phyloP scores from a whole-genome alignment of 1,140 invertebrate genomes.

The Procambarus virginalis region DNA sequence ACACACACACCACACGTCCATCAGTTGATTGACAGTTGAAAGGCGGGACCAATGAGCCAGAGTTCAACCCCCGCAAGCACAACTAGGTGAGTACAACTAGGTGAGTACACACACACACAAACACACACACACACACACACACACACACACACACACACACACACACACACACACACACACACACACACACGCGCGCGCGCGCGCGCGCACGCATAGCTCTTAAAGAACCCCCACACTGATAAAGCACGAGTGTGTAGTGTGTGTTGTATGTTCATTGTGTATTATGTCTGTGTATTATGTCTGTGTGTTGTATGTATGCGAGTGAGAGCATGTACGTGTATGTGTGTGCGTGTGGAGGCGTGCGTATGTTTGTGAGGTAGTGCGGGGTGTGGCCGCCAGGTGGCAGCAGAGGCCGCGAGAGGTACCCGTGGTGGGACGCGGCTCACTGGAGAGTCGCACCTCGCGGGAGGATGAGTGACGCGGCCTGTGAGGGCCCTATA shows the following conservation, averaged over 20 bases:
- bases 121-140: conserved; percentile 6
- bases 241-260: too few species aligned
- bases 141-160: background rate
- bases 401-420: conserved; percentile 17
- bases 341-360: background rate
- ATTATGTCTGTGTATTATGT: too few species aligned
- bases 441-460: conserved; percentile 37
- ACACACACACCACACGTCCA: conserved; percentile 6
- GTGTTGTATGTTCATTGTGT: too few species aligned
- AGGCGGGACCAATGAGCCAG: too few species aligned
- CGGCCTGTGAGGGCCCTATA: background rate
- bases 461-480: conserved; percentile 13
- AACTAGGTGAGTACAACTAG: too few species aligned
- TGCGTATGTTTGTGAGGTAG: background rate
- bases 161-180: background rate
- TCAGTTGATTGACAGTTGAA: too few species aligned
- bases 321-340: background rate
- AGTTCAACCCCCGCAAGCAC: too few species aligned
- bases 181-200: background rate
- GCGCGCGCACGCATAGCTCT: background rate
- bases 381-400: conserved; percentile 31
- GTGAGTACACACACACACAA: background rate
- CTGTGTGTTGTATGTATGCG: too few species aligned
- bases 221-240: too few species aligned
- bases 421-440: background rate